These are phyloP conservation scores for Tipula lateralis DNA, from an alignment of 2,888 invertebrate species.

Conservation along the genomic window DNA sequence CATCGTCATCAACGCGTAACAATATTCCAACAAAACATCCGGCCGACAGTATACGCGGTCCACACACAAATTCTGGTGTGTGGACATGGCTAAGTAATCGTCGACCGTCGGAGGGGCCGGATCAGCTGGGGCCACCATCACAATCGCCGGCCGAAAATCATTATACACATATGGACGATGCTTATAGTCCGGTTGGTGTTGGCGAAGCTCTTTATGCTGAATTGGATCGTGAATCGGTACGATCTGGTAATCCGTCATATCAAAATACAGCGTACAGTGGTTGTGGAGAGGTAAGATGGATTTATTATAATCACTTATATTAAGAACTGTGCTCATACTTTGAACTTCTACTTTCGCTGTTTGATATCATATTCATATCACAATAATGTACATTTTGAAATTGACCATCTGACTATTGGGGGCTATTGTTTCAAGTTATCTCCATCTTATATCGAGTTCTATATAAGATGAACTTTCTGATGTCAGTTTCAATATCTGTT, in stretches of 20 bases:
- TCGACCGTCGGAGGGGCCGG: conserved; percentile 47
- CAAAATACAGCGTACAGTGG: conserved; percentile 65
- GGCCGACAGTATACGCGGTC: conserved; percentile 49
- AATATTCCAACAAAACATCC: conserved; percentile 48
- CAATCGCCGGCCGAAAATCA: conserved; percentile 61
- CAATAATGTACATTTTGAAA: no score
- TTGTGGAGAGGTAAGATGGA: conserved; percentile 47
- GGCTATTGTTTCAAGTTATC: no score
- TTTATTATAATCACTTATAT: neutral
- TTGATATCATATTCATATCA: no score
- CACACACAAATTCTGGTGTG: conserved; percentile 49
- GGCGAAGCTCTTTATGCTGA: conserved; percentile 68
- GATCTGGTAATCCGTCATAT: conserved; percentile 57
- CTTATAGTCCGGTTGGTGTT: conserved; percentile 53
- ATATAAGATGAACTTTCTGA: no score
- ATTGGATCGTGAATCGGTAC: conserved; percentile 57
- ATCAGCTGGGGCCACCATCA: conserved; percentile 52
- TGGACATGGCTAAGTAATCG: conserved; percentile 49
- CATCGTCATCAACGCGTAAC: conserved; percentile 44
- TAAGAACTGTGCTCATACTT: no score
- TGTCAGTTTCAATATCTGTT: no score
- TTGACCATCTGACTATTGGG: no score
- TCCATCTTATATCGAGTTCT: no score
- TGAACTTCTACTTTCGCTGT: no score
- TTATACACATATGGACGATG: conserved; percentile 67